Conservation (phyloP, 2,888 invertebrate species). For the Junonia oenone region DNA sequence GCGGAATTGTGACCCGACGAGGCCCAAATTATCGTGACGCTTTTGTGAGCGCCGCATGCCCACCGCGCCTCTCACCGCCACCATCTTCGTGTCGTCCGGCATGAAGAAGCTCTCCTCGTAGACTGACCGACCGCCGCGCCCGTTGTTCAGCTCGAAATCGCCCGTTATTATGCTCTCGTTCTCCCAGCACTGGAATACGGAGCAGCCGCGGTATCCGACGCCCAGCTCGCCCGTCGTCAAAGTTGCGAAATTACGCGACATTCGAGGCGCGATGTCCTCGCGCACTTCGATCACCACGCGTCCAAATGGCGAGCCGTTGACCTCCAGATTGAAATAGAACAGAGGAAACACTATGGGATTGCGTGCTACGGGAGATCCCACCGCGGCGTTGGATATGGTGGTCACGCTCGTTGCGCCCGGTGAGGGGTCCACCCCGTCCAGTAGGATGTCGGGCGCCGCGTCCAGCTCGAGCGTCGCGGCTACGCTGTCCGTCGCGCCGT, state of each 20-base stretch:
- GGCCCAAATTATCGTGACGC: constrained; percentile 87
- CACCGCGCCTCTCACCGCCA: constrained; percentile 87
- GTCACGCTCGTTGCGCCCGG: not conserved
- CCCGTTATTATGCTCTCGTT: constrained; percentile 90
- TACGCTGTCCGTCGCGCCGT: constrained; percentile 29
- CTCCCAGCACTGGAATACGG: constrained; percentile 90
- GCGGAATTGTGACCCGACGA: constrained; percentile 92
- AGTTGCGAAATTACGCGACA: constrained; percentile 88
- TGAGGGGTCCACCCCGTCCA: not conserved
- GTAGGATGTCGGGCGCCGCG: not conserved
- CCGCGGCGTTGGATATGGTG: constrained; percentile 34
- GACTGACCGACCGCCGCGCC: constrained; percentile 87
- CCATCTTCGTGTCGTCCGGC: constrained; percentile 89
- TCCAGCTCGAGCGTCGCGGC: constrained; percentile 27
- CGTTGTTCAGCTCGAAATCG: constrained; percentile 89
- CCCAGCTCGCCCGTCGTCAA: constrained; percentile 86
- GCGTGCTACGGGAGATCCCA: constrained; percentile 43
- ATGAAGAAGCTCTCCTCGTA: constrained; percentile 88
- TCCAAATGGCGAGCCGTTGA: constrained; percentile 84
- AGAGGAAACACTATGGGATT: constrained; percentile 78
- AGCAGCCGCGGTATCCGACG: constrained; percentile 88
- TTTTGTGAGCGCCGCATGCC: constrained; percentile 91
- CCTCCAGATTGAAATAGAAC: constrained; percentile 88
- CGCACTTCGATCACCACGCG: constrained; percentile 88
- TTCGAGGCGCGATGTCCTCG: constrained; percentile 88